Conservation (phyloP, 2,113 vertebrate genomes). For the Gallinago undulata region DNA sequence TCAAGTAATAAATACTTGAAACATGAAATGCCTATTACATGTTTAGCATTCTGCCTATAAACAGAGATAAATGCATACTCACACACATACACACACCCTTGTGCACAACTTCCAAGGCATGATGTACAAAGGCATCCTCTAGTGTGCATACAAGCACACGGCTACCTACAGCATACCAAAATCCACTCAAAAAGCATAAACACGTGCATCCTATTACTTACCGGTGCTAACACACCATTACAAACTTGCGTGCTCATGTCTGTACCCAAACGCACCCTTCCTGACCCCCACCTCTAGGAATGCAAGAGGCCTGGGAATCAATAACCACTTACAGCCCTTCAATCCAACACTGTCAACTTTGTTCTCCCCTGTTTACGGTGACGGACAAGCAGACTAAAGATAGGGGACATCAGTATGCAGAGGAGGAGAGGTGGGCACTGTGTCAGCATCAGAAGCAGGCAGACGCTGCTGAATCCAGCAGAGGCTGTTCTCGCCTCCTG, state of each 20-base stretch:
- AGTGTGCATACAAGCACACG: not conserved
- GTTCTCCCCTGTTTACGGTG: slow-evolving; percentile 23
- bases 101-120: not conserved
- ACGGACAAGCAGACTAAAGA: slow-evolving; percentile 47
- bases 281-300: not conserved
- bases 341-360: slow-evolving; percentile 58
- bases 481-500: not conserved
- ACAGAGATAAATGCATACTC: not conserved
- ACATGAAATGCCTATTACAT: too few species aligned
- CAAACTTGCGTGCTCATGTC: not conserved
- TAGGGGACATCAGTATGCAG: slow-evolving; percentile 46
- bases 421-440: not conserved
- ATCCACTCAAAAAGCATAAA: not conserved
- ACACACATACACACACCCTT: fast-evolving
- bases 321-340: slow-evolving; percentile 66
- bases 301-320: slow-evolving; percentile 37
- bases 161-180: not conserved
- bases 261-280: not conserved
- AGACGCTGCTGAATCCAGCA: not conserved
- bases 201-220: not conserved
- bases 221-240: fast-evolving
- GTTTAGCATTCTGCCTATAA: not conserved
- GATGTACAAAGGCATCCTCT: not conserved
- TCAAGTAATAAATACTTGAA: not conserved
- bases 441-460: slow-evolving; percentile 35